Conservation (phyloP, 2,888 invertebrate genomes). For the Seladonia tumulorum region DNA sequence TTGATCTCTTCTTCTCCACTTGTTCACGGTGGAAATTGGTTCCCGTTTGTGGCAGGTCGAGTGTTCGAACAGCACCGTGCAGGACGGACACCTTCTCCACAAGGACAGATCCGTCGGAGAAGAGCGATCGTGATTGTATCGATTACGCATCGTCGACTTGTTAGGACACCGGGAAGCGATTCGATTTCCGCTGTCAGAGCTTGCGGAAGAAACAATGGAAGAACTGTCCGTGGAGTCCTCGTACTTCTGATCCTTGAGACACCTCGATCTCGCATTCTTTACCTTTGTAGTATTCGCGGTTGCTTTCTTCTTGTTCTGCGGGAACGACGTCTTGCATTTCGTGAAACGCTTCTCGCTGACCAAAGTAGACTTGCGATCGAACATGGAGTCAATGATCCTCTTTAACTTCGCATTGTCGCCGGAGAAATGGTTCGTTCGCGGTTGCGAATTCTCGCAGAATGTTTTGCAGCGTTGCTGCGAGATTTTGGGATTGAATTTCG, state of each 20-base stretch:
- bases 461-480: background rate
- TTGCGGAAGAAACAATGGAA: constrained; percentile 9
- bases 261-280: background rate
- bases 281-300: constrained; percentile 21
- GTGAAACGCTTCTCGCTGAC: background rate
- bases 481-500: background rate
- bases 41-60: background rate
- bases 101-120: constrained; percentile 37
- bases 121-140: background rate
- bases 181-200: background rate
- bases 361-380: background rate
- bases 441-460: background rate
- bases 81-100: constrained; percentile 30
- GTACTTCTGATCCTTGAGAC: background rate
- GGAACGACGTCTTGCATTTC: background rate
- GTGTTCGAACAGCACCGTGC: background rate
- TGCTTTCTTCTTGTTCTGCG: constrained; percentile 19
- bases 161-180: background rate
- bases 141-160: constrained; percentile 4
- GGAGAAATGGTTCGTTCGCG: background rate
- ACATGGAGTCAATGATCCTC: background rate
- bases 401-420: background rate
- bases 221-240: constrained; percentile 28
- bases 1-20: background rate
- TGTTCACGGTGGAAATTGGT: background rate